Percentiles rank a stretch among this genome's conserved stretches.
Evolutionary conservation across 2,888 invertebrate genomes (phyloP).

Genomic region (Clusia tigrina): DNA sequence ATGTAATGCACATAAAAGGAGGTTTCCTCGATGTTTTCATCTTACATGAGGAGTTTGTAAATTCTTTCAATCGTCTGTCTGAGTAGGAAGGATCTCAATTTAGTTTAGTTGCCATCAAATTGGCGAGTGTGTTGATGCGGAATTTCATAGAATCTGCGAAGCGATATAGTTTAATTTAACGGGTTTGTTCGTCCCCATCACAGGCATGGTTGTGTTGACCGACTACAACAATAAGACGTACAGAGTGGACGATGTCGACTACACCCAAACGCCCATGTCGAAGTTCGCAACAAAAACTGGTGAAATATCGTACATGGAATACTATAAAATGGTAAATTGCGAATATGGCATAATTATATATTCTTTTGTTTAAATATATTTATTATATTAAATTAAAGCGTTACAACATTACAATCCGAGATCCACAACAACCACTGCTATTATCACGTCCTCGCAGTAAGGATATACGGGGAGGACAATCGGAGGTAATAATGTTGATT

Average conservation of each 20-base stretch:
- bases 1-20: too few relatives aligned
- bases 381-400: constrained; percentile 67
- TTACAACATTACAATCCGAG: constrained; percentile 73
- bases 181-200: too few relatives aligned
- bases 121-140: too few relatives aligned
- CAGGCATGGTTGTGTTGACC: constrained; percentile 71
- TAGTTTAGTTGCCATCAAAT: too few relatives aligned
- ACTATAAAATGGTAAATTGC: constrained; percentile 69
- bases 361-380: neutral
- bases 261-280: constrained; percentile 67
- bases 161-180: too few relatives aligned
- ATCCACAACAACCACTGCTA: constrained; percentile 79
- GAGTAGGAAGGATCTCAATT: too few relatives aligned
- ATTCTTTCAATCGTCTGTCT: too few relatives aligned
- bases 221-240: constrained; percentile 75
- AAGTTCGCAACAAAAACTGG: constrained; percentile 71
- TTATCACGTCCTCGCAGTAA: constrained; percentile 74
- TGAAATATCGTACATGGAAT: constrained; percentile 69
- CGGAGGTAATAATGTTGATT: constrained; percentile 75
- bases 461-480: constrained; percentile 76
- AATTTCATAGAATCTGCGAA: too few relatives aligned
- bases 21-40: too few relatives aligned
- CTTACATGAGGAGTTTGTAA: too few relatives aligned
- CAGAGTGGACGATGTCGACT: constrained; percentile 78
- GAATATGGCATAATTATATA: neutral